A percentile compares a stretch with the other conserved stretches of the same genome.
Conservation (phyloP, 2,113 vertebrate genomes). For the Lepidothrix coronata region DNA sequence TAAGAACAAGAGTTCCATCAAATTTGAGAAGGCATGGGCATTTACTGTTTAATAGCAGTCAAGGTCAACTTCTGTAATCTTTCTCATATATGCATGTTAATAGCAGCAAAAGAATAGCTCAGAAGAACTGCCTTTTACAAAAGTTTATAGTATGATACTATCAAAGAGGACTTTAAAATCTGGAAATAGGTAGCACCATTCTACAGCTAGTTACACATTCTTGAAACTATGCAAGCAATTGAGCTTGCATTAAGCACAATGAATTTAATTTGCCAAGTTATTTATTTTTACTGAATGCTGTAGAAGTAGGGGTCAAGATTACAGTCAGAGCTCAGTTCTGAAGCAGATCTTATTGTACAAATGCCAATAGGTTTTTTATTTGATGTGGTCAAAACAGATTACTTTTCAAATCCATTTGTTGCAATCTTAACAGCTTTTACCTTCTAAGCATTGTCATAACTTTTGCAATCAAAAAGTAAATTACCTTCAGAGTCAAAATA, state of each 20-base stretch:
- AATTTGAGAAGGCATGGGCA: neutral
- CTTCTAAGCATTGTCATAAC: neutral
- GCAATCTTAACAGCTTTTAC: constrained; percentile 29
- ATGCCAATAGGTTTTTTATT: constrained; percentile 39
- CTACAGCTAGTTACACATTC: neutral
- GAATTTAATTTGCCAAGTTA: constrained; percentile 29
- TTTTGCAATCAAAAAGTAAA: constrained; percentile 43
- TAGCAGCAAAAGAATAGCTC: neutral
- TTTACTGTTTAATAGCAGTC: neutral
- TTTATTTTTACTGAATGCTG: constrained; percentile 25
- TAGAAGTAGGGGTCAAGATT: constrained; percentile 36
- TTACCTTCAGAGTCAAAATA: neutral
- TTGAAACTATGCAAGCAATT: neutral
- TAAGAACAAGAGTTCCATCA: neutral
- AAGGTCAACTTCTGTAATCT: neutral
- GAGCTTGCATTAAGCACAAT: neutral
- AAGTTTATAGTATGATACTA: neutral
- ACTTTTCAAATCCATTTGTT: constrained; percentile 6
- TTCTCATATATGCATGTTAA: neutral
- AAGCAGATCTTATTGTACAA: constrained; percentile 21
- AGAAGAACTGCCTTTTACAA: neutral
- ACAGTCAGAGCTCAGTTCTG: constrained; percentile 13
- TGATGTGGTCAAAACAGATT: constrained; percentile 27
- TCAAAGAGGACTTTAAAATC: neutral
- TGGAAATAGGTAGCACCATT: neutral